Conservation (phyloP, 2,797 vertebrate genomes). For the Loriculus beryllinus region DNA sequence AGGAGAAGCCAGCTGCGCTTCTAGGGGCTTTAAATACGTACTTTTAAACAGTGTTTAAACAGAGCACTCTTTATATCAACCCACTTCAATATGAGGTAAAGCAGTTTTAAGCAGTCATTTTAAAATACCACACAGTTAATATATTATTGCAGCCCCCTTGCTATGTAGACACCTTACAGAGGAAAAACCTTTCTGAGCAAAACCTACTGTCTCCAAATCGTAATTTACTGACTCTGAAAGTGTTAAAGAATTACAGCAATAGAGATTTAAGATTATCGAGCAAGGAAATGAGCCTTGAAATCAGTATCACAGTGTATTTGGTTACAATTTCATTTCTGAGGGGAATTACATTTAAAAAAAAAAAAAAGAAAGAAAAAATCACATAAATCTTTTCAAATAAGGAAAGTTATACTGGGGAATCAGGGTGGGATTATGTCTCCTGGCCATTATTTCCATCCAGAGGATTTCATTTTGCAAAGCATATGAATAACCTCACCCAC, state of each 20-base stretch:
- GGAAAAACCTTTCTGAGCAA: slow-evolving; percentile 32
- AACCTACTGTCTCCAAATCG: not conserved
- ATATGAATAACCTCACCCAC: not conserved
- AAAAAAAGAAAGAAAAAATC: not conserved
- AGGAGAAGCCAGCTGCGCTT: slow-evolving; percentile 27
- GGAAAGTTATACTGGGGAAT: slow-evolving; percentile 31
- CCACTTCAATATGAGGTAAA: slow-evolving; percentile 58
- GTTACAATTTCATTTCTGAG: slow-evolving; percentile 57
- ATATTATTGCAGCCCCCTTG: not conserved
- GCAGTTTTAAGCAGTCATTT: slow-evolving; percentile 53
- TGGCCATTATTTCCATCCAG: not conserved
- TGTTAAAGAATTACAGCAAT: slow-evolving; percentile 60
- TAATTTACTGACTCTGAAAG: slow-evolving; percentile 64
- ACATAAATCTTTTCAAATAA: slow-evolving; percentile 33
- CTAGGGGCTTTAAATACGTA: slow-evolving; percentile 53
- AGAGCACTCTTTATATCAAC: slow-evolving; percentile 58
- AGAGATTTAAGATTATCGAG: slow-evolving; percentile 31
- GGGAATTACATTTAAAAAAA: not conserved
- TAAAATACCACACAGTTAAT: slow-evolving; percentile 64
- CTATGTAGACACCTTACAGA: slow-evolving; percentile 20
- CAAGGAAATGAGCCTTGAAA: slow-evolving; percentile 62
- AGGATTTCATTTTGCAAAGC: not conserved
- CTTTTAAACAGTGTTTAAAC: slow-evolving; percentile 56
- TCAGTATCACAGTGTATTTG: slow-evolving; percentile 55
- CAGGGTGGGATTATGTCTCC: slow-evolving; percentile 32